Conservation (phyloP, 2,113 vertebrate genomes). For the Hemicordylus capensis region DNA sequence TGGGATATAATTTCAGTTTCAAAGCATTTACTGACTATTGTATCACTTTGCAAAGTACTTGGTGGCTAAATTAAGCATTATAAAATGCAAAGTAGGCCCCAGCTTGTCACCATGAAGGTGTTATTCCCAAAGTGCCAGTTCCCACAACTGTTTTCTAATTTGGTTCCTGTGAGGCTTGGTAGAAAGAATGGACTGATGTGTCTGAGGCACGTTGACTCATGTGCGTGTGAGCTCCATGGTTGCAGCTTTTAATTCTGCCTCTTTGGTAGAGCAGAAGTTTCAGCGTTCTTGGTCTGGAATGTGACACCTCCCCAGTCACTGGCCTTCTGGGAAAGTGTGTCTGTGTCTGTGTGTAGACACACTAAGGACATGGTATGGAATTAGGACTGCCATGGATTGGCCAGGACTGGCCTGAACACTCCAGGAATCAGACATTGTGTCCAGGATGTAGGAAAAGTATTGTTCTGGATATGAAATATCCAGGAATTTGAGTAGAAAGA, state of each 20-base stretch:
- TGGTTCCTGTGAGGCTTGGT: conserved; percentile 31
- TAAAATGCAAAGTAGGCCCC: not conserved
- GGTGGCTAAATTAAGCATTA: conserved; percentile 1
- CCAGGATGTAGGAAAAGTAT: too few species aligned
- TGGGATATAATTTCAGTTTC: conserved; percentile 5
- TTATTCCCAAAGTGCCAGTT: conserved; percentile 14
- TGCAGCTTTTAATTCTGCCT: not conserved
- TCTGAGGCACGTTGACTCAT: too few species aligned
- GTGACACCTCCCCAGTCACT: not conserved
- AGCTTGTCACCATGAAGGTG: conserved; percentile 8
- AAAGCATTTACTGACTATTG: not conserved
- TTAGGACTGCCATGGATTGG: too few species aligned
- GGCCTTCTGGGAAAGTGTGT: not conserved
- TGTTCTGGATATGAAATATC: too few species aligned
- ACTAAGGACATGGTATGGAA: not conserved
- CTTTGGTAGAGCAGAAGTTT: conserved; percentile 2
- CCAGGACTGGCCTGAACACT: too few species aligned
- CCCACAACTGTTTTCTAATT: not conserved
- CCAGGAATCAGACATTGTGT: too few species aligned
- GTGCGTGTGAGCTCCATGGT: accelerated
- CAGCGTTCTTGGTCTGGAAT: conserved; percentile 20
- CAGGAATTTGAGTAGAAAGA: too few species aligned
- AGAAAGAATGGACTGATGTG: too few species aligned
- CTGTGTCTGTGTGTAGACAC: too few species aligned
- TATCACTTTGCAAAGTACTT: conserved; percentile 18